Evolutionary conservation across 2,113 vertebrate genomes (phyloP).

Genomic region (Panthera tigris): DNA sequence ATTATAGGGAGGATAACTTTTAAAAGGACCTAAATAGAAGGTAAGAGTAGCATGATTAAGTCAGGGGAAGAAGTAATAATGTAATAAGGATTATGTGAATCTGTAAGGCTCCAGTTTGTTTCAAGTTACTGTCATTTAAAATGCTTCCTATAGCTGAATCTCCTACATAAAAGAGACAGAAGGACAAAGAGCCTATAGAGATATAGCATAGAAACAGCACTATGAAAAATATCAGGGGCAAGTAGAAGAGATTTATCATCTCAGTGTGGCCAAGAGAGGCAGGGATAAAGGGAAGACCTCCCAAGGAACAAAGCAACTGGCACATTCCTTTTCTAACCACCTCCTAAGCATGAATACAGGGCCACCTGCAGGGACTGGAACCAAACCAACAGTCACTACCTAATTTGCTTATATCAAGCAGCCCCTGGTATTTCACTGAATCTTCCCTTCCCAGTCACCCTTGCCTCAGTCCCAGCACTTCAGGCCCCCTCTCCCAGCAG

Average conservation of each 20-base stretch:
- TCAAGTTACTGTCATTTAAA: slow-evolving; percentile 31
- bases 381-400: neutral
- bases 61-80: neutral
- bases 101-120: neutral
- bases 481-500: too few relatives aligned
- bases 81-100: neutral
- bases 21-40: neutral
- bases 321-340: neutral
- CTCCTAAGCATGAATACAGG: neutral
- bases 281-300: neutral
- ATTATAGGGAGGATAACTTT: neutral
- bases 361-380: neutral
- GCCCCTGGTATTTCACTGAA: too few relatives aligned
- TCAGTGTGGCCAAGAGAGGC: neutral
- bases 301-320: neutral
- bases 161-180: neutral
- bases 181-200: neutral
- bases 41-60: neutral
- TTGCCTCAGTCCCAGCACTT: too few relatives aligned
- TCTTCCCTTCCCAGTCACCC: too few relatives aligned
- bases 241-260: neutral
- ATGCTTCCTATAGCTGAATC: neutral
- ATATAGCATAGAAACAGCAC: neutral
- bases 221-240: neutral
- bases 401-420: neutral